Evolutionary conservation across 92 coral and sea anemone species (phyloP).

Genomic region (Virgularia gustaviana): DNA sequence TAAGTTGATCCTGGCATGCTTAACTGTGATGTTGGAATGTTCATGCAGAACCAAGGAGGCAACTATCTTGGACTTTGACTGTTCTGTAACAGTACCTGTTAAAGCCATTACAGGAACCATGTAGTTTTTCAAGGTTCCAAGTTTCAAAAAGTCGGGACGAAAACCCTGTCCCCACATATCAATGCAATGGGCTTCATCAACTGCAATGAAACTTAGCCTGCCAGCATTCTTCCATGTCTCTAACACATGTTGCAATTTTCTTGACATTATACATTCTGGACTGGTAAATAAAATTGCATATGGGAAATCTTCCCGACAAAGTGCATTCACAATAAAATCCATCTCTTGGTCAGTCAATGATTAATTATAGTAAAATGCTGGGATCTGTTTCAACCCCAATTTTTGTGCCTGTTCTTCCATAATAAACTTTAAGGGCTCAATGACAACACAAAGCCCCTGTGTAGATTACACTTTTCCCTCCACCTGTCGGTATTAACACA

Average conservation of each 20-base stretch:
- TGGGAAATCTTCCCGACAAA: conserved; percentile 25
- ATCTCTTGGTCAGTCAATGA: conserved; percentile 47
- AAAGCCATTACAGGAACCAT: conserved; percentile 16
- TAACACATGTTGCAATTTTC: conserved; percentile 27
- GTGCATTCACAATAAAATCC: conserved; percentile 46
- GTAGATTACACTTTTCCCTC: not conserved
- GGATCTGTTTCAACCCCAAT: conserved; percentile 37
- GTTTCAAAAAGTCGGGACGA: conserved; percentile 22
- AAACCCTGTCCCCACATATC: conserved; percentile 35
- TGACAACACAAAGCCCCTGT: conserved; percentile 4
- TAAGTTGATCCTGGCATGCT: conserved; percentile 6
- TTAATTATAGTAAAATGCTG: conserved; percentile 53
- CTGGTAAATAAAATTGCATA: conserved; percentile 41
- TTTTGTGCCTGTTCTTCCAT: conserved; percentile 48
- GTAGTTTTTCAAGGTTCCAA: conserved; percentile 14
- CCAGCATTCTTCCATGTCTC: conserved; percentile 29
- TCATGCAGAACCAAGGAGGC: not conserved
- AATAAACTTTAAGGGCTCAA: conserved; percentile 39
- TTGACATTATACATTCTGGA: conserved; percentile 42
- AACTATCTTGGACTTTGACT: not conserved
- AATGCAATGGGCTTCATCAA: conserved; percentile 42
- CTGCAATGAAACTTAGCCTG: conserved; percentile 34
- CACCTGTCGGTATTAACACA: not conserved
- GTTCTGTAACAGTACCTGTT: conserved; percentile 31
- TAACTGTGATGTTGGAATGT: not conserved